phyloP scores from a whole-genome alignment of 2,113 vertebrate species.

The Acinonyx jubatus region DNA sequence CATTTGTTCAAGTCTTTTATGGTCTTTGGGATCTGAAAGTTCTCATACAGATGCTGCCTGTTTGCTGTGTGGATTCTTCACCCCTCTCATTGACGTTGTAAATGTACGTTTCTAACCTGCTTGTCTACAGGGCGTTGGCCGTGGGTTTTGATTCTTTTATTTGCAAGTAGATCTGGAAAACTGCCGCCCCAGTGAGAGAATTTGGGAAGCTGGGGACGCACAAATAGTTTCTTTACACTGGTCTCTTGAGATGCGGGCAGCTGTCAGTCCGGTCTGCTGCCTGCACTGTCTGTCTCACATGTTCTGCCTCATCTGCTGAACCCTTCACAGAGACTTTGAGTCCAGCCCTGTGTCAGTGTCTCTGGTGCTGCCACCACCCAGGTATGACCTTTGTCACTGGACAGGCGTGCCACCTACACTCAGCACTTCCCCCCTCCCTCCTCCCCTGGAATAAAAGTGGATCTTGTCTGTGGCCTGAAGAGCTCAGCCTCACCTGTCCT shows the following conservation, averaged over 20 bases:
- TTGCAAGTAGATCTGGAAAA: neutral
- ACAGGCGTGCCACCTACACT: neutral
- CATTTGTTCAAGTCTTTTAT: neutral
- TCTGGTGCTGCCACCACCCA: neutral
- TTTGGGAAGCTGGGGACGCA: neutral
- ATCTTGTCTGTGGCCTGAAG: neutral
- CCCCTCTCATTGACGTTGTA: neutral
- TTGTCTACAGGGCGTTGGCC: neutral
- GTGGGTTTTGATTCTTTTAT: neutral
- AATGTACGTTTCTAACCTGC: neutral
- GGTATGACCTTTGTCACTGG: neutral
- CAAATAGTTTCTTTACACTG: neutral
- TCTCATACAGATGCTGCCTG: neutral
- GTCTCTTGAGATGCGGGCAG: fast-evolving
- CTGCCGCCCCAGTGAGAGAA: neutral
- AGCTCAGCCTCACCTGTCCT: neutral
- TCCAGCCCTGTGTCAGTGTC: neutral
- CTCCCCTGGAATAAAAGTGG: neutral
- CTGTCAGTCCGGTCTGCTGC: neutral
- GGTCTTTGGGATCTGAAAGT: neutral
- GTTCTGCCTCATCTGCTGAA: neutral
- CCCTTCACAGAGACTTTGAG: neutral
- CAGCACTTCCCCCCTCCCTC: neutral
- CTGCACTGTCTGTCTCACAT: neutral
- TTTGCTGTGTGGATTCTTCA: neutral